A percentile compares a stretch with the other conserved stretches of the same genome.
Conservation (phyloP, 2,113 vertebrate genomes). For the Cepphus grylle region DNA sequence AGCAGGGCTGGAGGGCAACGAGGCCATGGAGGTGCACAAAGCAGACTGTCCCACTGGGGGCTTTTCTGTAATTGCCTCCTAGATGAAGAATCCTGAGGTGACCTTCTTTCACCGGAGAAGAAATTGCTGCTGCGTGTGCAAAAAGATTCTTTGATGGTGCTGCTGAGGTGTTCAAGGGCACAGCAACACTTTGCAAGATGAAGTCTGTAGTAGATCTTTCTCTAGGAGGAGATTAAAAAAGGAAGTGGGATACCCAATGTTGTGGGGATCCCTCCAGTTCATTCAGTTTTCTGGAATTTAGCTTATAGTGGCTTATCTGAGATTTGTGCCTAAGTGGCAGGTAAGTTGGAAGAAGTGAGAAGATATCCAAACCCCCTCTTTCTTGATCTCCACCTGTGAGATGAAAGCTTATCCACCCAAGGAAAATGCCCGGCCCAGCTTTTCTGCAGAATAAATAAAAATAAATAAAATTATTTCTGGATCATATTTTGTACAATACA, state of each 20-base stretch:
- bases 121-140: rapidly evolving
- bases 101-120: background rate
- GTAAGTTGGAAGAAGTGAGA: background rate
- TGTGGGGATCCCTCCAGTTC: background rate
- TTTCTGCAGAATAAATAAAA: background rate
- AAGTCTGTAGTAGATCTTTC: background rate
- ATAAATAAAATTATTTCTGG: background rate
- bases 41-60: background rate
- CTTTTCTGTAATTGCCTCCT: background rate
- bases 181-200: background rate
- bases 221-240: background rate
- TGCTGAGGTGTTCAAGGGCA: background rate
- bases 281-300: background rate
- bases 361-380: background rate
- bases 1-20: background rate
- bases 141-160: background rate
- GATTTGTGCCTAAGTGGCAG: background rate
- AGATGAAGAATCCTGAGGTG: background rate
- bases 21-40: background rate
- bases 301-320: background rate
- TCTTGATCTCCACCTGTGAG: background rate
- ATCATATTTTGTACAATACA: background rate
- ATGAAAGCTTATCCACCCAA: background rate
- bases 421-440: background rate
- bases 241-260: background rate